Base-by-base conservation (phyloP, 1,140 invertebrate species). In the Macrobrachium nipponense region DNA sequence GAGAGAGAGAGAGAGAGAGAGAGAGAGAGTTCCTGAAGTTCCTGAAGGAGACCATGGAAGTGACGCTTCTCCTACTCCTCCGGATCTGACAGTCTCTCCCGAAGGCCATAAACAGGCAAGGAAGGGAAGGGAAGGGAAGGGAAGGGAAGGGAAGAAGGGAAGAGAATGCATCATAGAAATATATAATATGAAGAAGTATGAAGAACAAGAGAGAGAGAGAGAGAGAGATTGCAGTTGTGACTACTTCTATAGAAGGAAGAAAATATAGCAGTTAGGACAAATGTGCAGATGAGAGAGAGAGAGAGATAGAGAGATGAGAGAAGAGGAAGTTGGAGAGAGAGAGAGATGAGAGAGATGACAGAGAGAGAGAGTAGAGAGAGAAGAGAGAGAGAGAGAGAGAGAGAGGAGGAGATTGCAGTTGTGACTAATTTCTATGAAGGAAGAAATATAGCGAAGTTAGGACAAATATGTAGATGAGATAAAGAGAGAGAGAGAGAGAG, bases 361-460 rank as follows among this genome's bases (percentile, higher is more conserved):
- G 51, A 43, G 5, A 62, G 20, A 43, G 78, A 64, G 60, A 80
- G 60, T n/a, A 80, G 78, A 80, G 60, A 80, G 78, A 80, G 62
- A 80, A 80, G 78, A 80, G 78, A 80, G 78, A 80, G 61, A 68
- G 43, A 68, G 62, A 80, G 62, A 80, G 78, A 80, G 61, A 68
- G 62, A 80, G 78, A 80, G 78, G 44, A 36, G 68, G 61, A 80
- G 61, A 80, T 17, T 36, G 4, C 4, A 36, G 11, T 17, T 36
- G 59, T n/a, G n/a, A 18, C 59, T 10, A 78, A 36, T 12, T 44
- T 5, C 14, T 15, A 44, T 61, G 17, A 44, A 44, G 18, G 27
- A 27, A 62, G 20, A 27, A 36, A 36, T 20, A 79, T 20, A 7
- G 58, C 12, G n/a, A n/a, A 58, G 23, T 12, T 27, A 43, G 44